Evolutionary conservation across 2,113 vertebrate species (phyloP), one percentile per base, ranked within the genome.

Genomic region (Tetrao urogallus): DNA sequence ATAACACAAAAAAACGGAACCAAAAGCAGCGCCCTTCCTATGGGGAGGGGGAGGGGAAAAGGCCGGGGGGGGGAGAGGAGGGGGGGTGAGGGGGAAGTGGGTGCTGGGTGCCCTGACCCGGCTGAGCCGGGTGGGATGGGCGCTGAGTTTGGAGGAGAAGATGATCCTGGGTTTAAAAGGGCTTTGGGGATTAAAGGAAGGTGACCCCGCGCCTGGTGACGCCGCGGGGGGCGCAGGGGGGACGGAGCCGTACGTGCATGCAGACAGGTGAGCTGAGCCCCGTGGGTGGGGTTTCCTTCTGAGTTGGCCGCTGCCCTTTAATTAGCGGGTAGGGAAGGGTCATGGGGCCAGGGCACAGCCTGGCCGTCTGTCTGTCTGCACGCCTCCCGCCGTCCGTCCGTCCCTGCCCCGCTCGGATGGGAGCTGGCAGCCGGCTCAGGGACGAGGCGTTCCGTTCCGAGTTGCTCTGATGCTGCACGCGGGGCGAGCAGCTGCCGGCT

Each of bases 121-220:
- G 72, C 70, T 70, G 5, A 56, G 74, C 66, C 87, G 30, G 71
- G 83, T 27, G 70, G 88, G 89, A 30, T 42, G 15, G 77, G 4
- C 32, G 8, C 87, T 52, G 7, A 12, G 4, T 32, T 42, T 6
- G 3, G 22, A 2, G 79, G 14, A 89, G 88, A 70, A 94, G 96
- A 96, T 96, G 92, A 96, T 96, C 96, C 96, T 43, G 91, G 87
- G 90, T 82, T 96, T 93, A 52, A 92, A 69, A 92, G 64, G 75
- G 95, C 94, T 95, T 95, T 94, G 85, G 89, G 42, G 93, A 96
- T 96, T 96, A 96, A 85, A 13, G 75, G 84, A 48, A 95, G 95
- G 87, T 92, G 79, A 76, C 70, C 45, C 81, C 34, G 64, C 24
- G 82, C 22, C 89, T 93, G 48, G 10, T 8, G 13, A 43, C 9